phyloP scores from a whole-genome alignment of 2,797 vertebrate genomes.

The Gallinago stenura region DNA sequence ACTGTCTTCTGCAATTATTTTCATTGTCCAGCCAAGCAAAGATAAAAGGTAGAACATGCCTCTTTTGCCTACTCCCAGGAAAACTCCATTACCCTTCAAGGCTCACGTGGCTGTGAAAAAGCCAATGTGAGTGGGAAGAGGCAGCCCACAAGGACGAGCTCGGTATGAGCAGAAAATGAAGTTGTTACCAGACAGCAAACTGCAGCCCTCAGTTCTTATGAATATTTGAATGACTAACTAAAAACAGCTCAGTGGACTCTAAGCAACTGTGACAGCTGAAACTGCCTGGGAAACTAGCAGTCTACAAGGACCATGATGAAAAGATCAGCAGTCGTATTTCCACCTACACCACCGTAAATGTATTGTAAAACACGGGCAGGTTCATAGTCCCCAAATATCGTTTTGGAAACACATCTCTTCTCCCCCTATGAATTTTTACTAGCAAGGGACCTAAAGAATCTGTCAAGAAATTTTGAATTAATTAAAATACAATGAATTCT shows the following conservation, averaged over 20 bases:
- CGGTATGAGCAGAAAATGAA: slow-evolving; percentile 81
- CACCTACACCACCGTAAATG: background rate
- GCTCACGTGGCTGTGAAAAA: slow-evolving; percentile 55
- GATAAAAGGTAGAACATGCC: slow-evolving; percentile 82
- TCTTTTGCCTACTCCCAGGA: slow-evolving; percentile 73
- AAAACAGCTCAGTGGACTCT: slow-evolving; percentile 88
- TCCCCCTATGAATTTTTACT: slow-evolving; percentile 29
- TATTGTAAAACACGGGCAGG: background rate
- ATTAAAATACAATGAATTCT: slow-evolving; percentile 68
- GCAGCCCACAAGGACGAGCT: slow-evolving; percentile 73
- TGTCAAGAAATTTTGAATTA: slow-evolving; percentile 48
- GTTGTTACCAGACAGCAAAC: slow-evolving; percentile 85
- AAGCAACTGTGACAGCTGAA: slow-evolving; percentile 89
- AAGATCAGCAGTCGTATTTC: slow-evolving; percentile 59
- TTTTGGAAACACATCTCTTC: background rate
- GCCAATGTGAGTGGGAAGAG: slow-evolving; percentile 58
- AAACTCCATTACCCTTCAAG: slow-evolving; percentile 82
- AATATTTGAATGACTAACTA: slow-evolving; percentile 94
- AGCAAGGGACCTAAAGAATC: background rate
- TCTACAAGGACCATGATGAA: slow-evolving; percentile 73
- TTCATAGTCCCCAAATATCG: slow-evolving; percentile 14
- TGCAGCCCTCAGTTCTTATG: slow-evolving; percentile 83
- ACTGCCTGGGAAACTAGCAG: slow-evolving; percentile 80
- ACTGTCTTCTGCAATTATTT: slow-evolving; percentile 85
- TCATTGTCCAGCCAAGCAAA: slow-evolving; percentile 78